Base-by-base conservation (phyloP, 2,113 vertebrate genomes). In the Phocoena phocoena region DNA sequence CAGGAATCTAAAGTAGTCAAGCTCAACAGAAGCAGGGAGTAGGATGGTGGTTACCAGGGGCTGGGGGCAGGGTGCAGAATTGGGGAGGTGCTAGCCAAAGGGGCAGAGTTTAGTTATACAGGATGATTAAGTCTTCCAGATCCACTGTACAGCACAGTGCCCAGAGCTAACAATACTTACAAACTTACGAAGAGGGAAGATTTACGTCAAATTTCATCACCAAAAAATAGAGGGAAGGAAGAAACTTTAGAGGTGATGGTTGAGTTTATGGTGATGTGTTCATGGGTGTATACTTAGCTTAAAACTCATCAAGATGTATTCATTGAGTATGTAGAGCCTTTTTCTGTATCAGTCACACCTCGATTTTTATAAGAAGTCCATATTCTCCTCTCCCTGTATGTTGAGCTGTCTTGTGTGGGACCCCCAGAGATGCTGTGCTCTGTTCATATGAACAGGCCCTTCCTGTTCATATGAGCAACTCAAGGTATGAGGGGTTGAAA, bases 91-190 rank as follows among this genome's bases (percentile, higher is more conserved):
- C 23, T 12, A 8, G 41, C 38, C 31, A 8, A 0, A 36, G 68
- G 23, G 0, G 5, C 8, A 28, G 1, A 20, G 58, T 21, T 50
- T 53, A 7, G 7, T 12, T 33, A 0, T 0, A 0, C 15, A 23
- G 20, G 33, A 33, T 12, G 33, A 50, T 0, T 9, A 21, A 5
- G 36, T 26, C 76, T 13, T 70, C 11, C 6, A 33, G 26, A 41
- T 7, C 9, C 17, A 26, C 23, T 33, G 58, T 12, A 25, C 5
- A 25, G 33, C 33, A 12, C 0, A 2, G 50, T 1, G 31, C 25
- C 68, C 28, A 1, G 4, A 17, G 33, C 7, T 47, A n/a, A 17
- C 8, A 17, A 3, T 9, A 7, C 63, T 68, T 55, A 90, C 28
- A 58, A 2, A 25, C 68, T 68, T 58, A 8, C 20, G 63, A 47